Conservation (phyloP, 2,797 vertebrate genomes). For the Trachurus trachurus region DNA sequence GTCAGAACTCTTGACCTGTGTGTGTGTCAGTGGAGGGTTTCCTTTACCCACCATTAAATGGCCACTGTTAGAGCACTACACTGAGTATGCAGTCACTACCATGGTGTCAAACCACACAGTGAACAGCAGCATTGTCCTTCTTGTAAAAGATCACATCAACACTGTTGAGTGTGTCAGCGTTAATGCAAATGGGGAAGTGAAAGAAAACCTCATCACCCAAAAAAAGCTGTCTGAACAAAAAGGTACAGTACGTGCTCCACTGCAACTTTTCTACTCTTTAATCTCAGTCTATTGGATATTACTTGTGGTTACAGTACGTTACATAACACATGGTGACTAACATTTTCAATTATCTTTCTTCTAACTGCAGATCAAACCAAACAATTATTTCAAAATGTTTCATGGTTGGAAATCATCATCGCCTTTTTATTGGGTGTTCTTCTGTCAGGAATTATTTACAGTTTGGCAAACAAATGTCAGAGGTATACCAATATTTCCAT, state of each 20-base stretch:
- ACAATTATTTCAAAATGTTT: rapidly evolving
- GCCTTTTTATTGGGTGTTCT: conserved; percentile 65
- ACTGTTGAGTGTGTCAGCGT: conserved; percentile 50
- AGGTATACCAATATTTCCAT: conserved; percentile 47
- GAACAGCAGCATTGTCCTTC: conserved; percentile 42
- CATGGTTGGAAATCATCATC: conserved; percentile 29
- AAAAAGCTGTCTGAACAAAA: rapidly evolving
- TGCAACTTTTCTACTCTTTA: background rate
- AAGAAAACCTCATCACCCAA: background rate
- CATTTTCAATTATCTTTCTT: background rate
- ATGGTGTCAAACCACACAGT: conserved; percentile 16
- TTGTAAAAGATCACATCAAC: background rate
- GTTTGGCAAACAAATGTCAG: conserved; percentile 36
- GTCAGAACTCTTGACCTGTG: conserved; percentile 50
- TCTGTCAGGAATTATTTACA: conserved; percentile 54
- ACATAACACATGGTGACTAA: background rate
- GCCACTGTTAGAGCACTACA: conserved; percentile 45
- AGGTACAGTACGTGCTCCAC: conserved; percentile 28
- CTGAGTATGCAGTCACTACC: conserved; percentile 30
- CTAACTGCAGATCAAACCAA: background rate
- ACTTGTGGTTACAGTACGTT: too few species aligned
- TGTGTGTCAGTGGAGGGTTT: conserved; percentile 55
- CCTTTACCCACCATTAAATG: conserved; percentile 61
- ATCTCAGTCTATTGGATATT: too few species aligned
- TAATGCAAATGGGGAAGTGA: conserved; percentile 12